A percentile compares a stretch with the other conserved stretches of the same genome.
Conservation (phyloP, 2,888 invertebrate genomes). For the Melanophora roralis region DNA sequence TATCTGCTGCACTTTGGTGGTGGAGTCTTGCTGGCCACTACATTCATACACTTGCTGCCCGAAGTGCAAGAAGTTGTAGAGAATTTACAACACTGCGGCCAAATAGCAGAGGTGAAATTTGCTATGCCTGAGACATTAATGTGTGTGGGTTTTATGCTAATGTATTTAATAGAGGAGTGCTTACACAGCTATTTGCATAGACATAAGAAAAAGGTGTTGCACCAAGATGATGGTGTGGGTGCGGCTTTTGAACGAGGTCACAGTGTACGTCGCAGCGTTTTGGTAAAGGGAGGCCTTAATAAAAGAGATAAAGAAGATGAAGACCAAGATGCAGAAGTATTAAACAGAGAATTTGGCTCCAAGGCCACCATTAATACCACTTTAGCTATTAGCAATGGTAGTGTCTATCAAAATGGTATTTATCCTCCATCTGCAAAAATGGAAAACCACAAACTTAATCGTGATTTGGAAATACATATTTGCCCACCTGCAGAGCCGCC, state of each 20-base stretch:
- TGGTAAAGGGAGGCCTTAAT: conserved; percentile 61
- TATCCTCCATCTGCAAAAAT: neutral
- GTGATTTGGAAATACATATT: conserved; percentile 29
- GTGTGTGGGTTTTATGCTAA: conserved; percentile 86
- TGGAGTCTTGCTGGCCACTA: conserved; percentile 89
- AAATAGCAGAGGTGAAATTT: conserved; percentile 79
- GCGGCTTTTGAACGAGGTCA: conserved; percentile 74
- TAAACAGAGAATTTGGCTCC: neutral
- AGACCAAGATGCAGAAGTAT: neutral
- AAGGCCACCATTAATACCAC: neutral
- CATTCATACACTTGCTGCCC: conserved; percentile 88
- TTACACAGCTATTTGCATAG: conserved; percentile 84
- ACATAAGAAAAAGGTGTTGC: conserved; percentile 70
- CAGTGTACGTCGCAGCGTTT: conserved; percentile 71
- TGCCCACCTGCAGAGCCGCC: neutral
- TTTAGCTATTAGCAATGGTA: neutral
- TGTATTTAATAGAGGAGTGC: conserved; percentile 88
- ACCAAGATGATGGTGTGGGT: conserved; percentile 68
- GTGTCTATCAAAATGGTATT: conserved; percentile 21
- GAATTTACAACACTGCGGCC: conserved; percentile 78
- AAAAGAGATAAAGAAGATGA: neutral
- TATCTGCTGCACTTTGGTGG: conserved; percentile 88
- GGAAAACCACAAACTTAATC: neutral
- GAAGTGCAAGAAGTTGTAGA: conserved; percentile 85
- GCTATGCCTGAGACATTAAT: conserved; percentile 84